phyloP scores from a whole-genome alignment of 2,113 vertebrate genomes.

The Percopsis transmontana region DNA sequence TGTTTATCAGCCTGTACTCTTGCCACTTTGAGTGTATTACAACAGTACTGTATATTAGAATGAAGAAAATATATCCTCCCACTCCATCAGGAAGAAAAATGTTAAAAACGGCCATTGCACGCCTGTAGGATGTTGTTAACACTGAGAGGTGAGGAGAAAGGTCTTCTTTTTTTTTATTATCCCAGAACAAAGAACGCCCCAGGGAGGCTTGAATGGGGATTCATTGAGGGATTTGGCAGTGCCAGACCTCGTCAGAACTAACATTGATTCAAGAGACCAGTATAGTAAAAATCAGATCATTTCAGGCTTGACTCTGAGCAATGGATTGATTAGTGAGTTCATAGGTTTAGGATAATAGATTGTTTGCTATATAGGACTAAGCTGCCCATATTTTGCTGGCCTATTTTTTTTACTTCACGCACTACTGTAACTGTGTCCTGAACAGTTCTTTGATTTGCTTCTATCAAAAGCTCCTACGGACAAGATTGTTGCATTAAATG shows the following conservation, averaged over 20 bases:
- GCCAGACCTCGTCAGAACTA: conserved; percentile 57
- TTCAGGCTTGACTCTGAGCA: conserved; percentile 17
- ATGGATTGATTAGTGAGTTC: conserved; percentile 18
- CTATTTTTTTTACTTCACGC: not conserved
- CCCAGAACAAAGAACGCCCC: conserved; percentile 70
- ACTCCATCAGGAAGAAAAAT: conserved; percentile 20
- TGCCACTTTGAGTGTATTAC: conserved; percentile 29
- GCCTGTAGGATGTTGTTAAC: conserved; percentile 60
- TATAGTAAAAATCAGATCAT: conserved; percentile 25
- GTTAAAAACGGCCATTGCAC: conserved; percentile 37
- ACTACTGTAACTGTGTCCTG: not conserved
- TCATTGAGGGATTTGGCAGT: conserved; percentile 54
- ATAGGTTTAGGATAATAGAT: not conserved
- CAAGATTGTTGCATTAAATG: too few species aligned
- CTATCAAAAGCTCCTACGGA: not conserved
- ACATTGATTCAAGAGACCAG: conserved; percentile 46
- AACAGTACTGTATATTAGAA: conserved; percentile 9
- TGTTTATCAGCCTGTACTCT: conserved; percentile 48
- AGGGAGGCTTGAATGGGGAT: conserved; percentile 62
- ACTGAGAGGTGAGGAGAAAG: conserved; percentile 57
- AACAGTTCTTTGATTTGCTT: not conserved
- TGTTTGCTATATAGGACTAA: not conserved
- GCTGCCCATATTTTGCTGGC: not conserved
- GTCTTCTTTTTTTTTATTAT: conserved; percentile 50
- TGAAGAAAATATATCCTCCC: conserved; percentile 36